Evolutionary conservation across 2,888 invertebrate species (phyloP).

Genomic region (Corythucha ciliata): DNA sequence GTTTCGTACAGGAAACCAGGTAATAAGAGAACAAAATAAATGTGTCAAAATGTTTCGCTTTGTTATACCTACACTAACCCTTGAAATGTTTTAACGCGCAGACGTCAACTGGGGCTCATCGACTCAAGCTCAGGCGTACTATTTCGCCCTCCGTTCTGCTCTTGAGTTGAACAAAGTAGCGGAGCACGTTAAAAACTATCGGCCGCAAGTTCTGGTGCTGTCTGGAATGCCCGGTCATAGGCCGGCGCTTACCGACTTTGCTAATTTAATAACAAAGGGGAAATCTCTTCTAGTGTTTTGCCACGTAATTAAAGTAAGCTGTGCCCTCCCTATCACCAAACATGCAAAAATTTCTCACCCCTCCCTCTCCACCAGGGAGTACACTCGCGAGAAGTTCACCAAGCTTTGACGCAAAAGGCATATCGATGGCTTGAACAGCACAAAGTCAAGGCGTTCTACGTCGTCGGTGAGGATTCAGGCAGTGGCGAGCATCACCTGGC

Average conservation of each 20-base stretch:
- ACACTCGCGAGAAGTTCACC: conserved; percentile 38
- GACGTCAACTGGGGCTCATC: conserved; percentile 58
- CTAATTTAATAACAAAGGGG: conserved; percentile 81
- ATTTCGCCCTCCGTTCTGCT: conserved; percentile 47
- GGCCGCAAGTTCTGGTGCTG: conserved; percentile 83
- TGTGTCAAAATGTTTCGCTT: no score
- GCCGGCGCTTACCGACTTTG: conserved; percentile 85
- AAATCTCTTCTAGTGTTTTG: conserved; percentile 84
- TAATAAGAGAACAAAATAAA: no score
- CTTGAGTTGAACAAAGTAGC: conserved; percentile 65
- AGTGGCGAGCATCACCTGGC: conserved; percentile 62
- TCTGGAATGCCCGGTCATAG: conserved; percentile 73
- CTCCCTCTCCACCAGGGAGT: conserved; percentile 36
- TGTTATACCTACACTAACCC: conserved; percentile 45
- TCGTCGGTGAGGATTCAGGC: conserved; percentile 55
- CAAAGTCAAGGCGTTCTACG: conserved; percentile 74
- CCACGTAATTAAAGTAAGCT: conserved; percentile 32
- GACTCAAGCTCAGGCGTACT: conserved; percentile 52
- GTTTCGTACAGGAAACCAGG: conserved; percentile 90
- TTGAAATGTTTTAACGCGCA: conserved; percentile 60
- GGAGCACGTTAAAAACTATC: conserved; percentile 96
- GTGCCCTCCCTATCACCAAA: no score
- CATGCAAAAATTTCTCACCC: no score
- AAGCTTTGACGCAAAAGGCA: conserved; percentile 39
- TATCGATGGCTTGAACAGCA: conserved; percentile 32